A percentile compares a stretch with the other conserved stretches of the same genome.
Conservation (phyloP, 2,888 invertebrate species). For the Phanerotoma sp. region DNA sequence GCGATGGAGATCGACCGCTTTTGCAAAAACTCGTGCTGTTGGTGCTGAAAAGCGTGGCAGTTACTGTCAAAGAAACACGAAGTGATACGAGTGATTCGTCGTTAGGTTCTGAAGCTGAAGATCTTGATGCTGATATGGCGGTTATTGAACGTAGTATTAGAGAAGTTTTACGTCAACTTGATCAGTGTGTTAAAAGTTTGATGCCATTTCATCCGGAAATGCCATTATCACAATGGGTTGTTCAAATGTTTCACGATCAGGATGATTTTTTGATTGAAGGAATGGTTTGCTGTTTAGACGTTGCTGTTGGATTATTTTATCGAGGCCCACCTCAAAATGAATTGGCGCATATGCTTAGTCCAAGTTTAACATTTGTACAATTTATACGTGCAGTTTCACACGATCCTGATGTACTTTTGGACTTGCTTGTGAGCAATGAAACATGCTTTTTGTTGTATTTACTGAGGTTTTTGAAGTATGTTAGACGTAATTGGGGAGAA, state of each 20-base stretch:
- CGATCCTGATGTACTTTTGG: constrained; percentile 77
- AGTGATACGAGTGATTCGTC: constrained; percentile 86
- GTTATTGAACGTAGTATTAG: constrained; percentile 83
- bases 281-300: constrained; percentile 89
- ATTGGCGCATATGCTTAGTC: constrained; percentile 79
- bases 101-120: constrained; percentile 80
- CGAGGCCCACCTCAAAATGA: constrained; percentile 79
- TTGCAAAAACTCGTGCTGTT: constrained; percentile 85
- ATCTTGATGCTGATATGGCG: constrained; percentile 86
- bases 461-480: constrained; percentile 80
- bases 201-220: constrained; percentile 87
- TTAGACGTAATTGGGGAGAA: constrained; percentile 79
- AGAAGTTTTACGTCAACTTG: constrained; percentile 79
- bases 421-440: constrained; percentile 86
- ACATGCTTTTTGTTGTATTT: constrained; percentile 87
- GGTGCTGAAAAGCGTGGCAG: constrained; percentile 84
- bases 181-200: constrained; percentile 77
- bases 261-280: constrained; percentile 90
- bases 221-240: constrained; percentile 83
- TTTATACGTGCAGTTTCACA: constrained; percentile 82
- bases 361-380: constrained; percentile 83
- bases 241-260: constrained; percentile 86
- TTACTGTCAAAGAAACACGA: constrained; percentile 86
- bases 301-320: constrained; percentile 81
- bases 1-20: constrained; percentile 64